These are phyloP conservation scores for Chirona hameri DNA, from an alignment of 2,888 invertebrate species.

Conservation along the genomic window DNA sequence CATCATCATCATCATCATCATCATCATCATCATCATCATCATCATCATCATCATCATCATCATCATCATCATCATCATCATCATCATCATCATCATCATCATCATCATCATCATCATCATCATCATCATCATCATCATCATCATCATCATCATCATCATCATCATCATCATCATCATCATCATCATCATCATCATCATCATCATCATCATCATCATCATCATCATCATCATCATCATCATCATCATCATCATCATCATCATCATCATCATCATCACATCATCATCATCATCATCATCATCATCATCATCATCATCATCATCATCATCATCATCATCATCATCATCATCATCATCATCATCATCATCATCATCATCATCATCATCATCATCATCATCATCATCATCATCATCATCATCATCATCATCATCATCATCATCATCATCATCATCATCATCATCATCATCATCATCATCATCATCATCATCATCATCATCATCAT, in stretches of 20 bases:
- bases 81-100: conserved; percentile 22
- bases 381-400: conserved; percentile 22
- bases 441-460: conserved; percentile 22
- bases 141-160: conserved; percentile 22
- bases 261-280: no score
- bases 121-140: conserved; percentile 22
- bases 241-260: no score
- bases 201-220: no score
- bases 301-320: conserved; percentile 22
- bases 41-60: conserved; percentile 22
- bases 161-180: conserved; percentile 22
- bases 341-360: conserved; percentile 22
- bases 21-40: conserved; percentile 22
- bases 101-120: conserved; percentile 22
- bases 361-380: conserved; percentile 22
- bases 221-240: no score
- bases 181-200: conserved; percentile 22
- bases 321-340: conserved; percentile 22
- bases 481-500: conserved; percentile 22
- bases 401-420: conserved; percentile 22
- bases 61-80: conserved; percentile 22
- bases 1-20: conserved; percentile 22
- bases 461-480: conserved; percentile 22
- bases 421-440: conserved; percentile 22
- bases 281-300: no score